phyloP scores from a whole-genome alignment of 2,888 invertebrate species.

The Yponomeuta plumbellus region DNA sequence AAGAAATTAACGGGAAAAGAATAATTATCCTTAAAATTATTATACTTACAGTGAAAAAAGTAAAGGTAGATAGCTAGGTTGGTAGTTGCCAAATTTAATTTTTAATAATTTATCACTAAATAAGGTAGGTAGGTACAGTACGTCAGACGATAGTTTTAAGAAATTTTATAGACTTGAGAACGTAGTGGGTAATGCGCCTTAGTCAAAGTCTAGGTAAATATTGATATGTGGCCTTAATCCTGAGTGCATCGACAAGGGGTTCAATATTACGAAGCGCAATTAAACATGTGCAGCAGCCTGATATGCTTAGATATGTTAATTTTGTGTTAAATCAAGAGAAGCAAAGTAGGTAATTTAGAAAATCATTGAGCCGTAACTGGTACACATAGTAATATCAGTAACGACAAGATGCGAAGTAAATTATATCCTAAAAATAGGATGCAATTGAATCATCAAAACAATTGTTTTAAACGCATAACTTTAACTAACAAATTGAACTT shows the following conservation, averaged over 20 bases:
- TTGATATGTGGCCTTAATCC: slow-evolving; percentile 62
- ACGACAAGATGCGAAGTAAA: slow-evolving; percentile 18
- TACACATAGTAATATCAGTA: slow-evolving; percentile 20
- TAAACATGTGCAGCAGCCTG: slow-evolving; percentile 45
- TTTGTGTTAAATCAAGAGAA: slow-evolving; percentile 33
- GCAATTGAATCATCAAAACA: slow-evolving; percentile 27
- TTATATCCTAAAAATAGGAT: slow-evolving; percentile 7
- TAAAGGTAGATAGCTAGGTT: not conserved
- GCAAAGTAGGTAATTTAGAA: slow-evolving; percentile 23
- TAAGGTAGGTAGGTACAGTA: slow-evolving; percentile 21
- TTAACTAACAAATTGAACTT: slow-evolving; percentile 75
- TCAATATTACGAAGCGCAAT: slow-evolving; percentile 57
- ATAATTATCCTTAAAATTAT: slow-evolving; percentile 27
- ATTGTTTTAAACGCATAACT: slow-evolving; percentile 67
- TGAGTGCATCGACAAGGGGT: slow-evolving; percentile 39
- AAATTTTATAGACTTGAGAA: slow-evolving; percentile 5
- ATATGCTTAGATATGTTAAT: slow-evolving; percentile 65
- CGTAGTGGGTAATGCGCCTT: slow-evolving; percentile 41
- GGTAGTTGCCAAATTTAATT: slow-evolving; percentile 23
- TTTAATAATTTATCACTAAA: slow-evolving; percentile 19
- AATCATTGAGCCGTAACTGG: slow-evolving; percentile 22
- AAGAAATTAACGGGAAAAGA: slow-evolving; percentile 50
- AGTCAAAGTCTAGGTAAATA: slow-evolving; percentile 51
- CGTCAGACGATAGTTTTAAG: slow-evolving; percentile 3
- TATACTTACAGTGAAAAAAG: slow-evolving; percentile 24